Base-by-base conservation (phyloP, 2,113 vertebrate genomes). In the Dromaius novaehollandiae region DNA sequence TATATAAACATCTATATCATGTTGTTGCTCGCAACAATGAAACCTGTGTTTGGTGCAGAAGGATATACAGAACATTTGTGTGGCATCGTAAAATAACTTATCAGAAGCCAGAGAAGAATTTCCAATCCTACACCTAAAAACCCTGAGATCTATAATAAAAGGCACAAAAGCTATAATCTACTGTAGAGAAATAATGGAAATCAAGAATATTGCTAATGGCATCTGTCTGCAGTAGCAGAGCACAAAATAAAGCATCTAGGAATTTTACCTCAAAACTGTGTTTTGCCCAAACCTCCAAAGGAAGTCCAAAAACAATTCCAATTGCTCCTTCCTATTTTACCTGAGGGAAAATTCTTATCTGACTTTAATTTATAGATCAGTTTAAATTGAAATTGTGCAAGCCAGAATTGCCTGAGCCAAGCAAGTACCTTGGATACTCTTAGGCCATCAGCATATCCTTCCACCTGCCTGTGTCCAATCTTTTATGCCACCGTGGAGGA, bases 21-120 rank as follows among this genome's bases (percentile, higher is more conserved):
- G 51, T 51, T 66, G 44, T 34, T 66, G 83, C 38, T 30, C 61
- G 74, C 38, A 44, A 7, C 21, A 68, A 9, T 4, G 40, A n/a
- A 24, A 19, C 4, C 28, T 32, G 0, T 0, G 0, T 48, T 40
- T 20, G 28, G 8, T 18, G 40, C 60, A 6, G 26, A 21, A 64
- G 50, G 15, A 4, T 9, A 2, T 28, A 6, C 20, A 5, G 48
- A 55, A 40, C 38, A 11, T 17, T 55, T 65, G 16, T 44, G 48
- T 36, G 48, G 24, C 38, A 20, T 36, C 32, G 20, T 28, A 13
- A 17, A 48, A 28, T 13, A 18, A 17, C 21, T 38, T 13, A 3
- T 5, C 5, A 5, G 11, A 19, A 40, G 50, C 22, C n/a, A 40
- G 48, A 14, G 40, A 40, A 28, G 58, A 18, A 3, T 26, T 42